Conservation (phyloP, 2,113 vertebrate species). For the Lagopus leucura region DNA sequence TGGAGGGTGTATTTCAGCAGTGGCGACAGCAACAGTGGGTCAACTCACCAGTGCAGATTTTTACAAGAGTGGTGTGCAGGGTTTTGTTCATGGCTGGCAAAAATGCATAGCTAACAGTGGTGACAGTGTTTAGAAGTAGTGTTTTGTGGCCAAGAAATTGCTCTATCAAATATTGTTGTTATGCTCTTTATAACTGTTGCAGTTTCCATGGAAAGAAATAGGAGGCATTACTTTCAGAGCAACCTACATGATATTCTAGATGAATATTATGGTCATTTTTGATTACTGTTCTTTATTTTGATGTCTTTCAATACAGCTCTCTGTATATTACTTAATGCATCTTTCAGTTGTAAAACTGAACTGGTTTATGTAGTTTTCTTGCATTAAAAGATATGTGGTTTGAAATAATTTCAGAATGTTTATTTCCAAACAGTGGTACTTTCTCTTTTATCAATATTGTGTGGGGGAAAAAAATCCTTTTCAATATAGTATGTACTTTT, state of each 20-base stretch:
- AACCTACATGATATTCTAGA: neutral
- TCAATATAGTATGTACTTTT: neutral
- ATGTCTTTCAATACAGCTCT: neutral
- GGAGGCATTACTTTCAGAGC: no score
- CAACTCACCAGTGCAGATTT: neutral
- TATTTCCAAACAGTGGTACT: constrained; percentile 10
- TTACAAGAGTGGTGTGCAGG: neutral
- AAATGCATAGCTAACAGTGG: neutral
- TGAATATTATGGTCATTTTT: neutral
- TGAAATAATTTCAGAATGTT: constrained; percentile 34
- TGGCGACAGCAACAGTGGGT: neutral
- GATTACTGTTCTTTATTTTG: constrained; percentile 24
- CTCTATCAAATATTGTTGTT: no score
- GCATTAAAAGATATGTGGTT: constrained; percentile 7
- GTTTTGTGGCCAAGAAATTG: no score
- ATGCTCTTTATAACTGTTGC: no score
- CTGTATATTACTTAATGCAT: neutral
- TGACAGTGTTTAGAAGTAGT: no score
- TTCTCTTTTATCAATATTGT: neutral
- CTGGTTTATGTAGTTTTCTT: neutral
- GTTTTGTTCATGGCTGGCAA: no score
- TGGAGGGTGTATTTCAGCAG: neutral
- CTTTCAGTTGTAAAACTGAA: constrained; percentile 50
- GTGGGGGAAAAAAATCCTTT: neutral
- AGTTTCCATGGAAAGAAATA: no score